Evolutionary conservation across 1,140 invertebrate species (phyloP).

Genomic region (Lepidotrigona ventralis): DNA sequence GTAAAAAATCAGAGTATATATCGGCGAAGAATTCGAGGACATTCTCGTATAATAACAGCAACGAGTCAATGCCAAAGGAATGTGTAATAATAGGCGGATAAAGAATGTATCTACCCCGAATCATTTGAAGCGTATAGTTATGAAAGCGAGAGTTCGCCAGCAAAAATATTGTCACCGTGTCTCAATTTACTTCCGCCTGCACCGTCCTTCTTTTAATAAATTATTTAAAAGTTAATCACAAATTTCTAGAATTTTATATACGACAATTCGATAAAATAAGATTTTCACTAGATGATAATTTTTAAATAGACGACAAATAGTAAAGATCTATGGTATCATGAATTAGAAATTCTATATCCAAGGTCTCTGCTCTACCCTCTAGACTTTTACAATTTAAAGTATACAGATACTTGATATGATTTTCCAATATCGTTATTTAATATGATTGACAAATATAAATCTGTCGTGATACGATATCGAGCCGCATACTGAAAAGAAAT

Average conservation of each 20-base stretch:
- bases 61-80: conserved; percentile 21
- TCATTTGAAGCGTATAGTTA: background rate
- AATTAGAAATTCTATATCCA: conserved; percentile 11
- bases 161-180: background rate
- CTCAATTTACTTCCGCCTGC: background rate
- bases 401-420: conserved; percentile 20
- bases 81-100: background rate
- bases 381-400: background rate
- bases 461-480: conserved; percentile 11
- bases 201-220: background rate
- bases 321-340: background rate
- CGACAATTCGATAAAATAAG: background rate
- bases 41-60: conserved; percentile 24
- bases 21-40: conserved; percentile 41
- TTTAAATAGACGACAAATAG: background rate
- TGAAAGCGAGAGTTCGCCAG: background rate
- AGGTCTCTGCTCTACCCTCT: background rate
- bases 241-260: too few species aligned
- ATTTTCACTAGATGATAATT: background rate
- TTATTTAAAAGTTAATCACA: background rate
- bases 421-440: conserved; percentile 17
- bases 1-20: conserved; percentile 13
- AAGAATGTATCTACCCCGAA: conserved; percentile 18
- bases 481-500: conserved; percentile 18
- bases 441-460: conserved; percentile 28